A percentile compares a stretch with the other conserved stretches of the same genome.
These are phyloP conservation scores for Antheraea pernyi DNA, from an alignment of 1,140 invertebrate species.

Conservation along the genomic window DNA sequence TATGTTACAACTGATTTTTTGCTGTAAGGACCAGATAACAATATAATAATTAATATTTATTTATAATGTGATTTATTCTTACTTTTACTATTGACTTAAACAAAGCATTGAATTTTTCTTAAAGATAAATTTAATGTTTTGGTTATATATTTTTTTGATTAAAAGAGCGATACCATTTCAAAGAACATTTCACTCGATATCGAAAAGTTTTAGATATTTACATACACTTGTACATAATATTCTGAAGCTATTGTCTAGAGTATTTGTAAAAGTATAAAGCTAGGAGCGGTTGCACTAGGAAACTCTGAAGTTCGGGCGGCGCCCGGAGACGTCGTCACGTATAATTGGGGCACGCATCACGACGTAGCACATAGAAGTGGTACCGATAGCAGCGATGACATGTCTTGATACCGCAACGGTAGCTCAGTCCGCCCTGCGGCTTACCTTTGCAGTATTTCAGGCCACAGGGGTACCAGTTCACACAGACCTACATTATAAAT, in stretches of 20 bases:
- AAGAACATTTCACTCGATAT: too few relatives aligned
- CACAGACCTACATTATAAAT: slow-evolving; percentile 83
- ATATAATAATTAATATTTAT: too few relatives aligned
- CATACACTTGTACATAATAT: too few relatives aligned
- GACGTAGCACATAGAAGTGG: slow-evolving; percentile 89
- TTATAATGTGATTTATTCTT: too few relatives aligned
- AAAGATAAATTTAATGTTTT: too few relatives aligned
- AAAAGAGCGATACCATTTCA: too few relatives aligned
- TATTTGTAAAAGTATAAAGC: slow-evolving; percentile 1
- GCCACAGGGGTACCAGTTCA: slow-evolving; percentile 95
- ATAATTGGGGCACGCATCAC: slow-evolving; percentile 89
- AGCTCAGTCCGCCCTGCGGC: slow-evolving; percentile 80
- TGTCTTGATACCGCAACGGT: slow-evolving; percentile 97
- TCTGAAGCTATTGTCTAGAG: not conserved
- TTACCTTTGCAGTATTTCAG: slow-evolving; percentile 94
- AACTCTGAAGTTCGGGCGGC: slow-evolving; percentile 20
- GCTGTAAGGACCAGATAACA: too few relatives aligned
- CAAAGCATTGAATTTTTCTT: too few relatives aligned
- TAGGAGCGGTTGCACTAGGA: not conserved
- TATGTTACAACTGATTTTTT: too few relatives aligned
- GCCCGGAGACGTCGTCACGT: slow-evolving; percentile 56
- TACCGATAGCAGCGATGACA: slow-evolving; percentile 94
- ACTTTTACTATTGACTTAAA: too few relatives aligned
- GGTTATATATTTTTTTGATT: too few relatives aligned
- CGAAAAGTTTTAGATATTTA: too few relatives aligned